Evolutionary conservation across 2,888 invertebrate genomes (phyloP).

Genomic region (Aporophyla nigra): DNA sequence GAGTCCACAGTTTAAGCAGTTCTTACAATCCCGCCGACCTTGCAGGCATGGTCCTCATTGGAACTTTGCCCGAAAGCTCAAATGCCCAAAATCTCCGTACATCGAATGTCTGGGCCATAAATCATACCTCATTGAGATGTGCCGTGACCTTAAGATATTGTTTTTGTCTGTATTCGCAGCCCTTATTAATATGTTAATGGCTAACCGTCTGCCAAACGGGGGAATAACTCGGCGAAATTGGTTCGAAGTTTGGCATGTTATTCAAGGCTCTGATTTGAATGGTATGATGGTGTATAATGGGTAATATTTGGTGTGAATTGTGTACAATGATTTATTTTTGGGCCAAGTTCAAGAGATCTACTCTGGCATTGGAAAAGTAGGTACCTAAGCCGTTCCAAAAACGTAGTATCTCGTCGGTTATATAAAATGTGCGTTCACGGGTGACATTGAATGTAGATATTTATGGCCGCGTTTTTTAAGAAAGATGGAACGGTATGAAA

Average conservation of each 20-base stretch:
- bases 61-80: slow-evolving; percentile 67
- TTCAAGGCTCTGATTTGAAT: slow-evolving; percentile 47
- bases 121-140: slow-evolving; percentile 56
- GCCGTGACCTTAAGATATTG: slow-evolving; percentile 56
- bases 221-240: slow-evolving; percentile 56
- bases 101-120: slow-evolving; percentile 51
- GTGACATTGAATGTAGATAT: slow-evolving; percentile 34
- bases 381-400: not conserved
- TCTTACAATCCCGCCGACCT: slow-evolving; percentile 29
- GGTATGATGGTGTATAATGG: slow-evolving; percentile 11
- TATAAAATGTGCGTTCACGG: slow-evolving; percentile 26
- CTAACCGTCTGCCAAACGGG: slow-evolving; percentile 41
- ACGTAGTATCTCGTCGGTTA: slow-evolving; percentile 4
- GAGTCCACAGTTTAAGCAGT: slow-evolving; percentile 26
- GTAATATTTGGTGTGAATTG: slow-evolving; percentile 26
- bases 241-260: slow-evolving; percentile 45
- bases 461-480: slow-evolving; percentile 8
- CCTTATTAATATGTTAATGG: slow-evolving; percentile 63
- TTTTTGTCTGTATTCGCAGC: slow-evolving; percentile 56
- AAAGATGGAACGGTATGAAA: slow-evolving; percentile 25
- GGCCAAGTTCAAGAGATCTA: slow-evolving; percentile 18
- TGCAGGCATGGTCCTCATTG: slow-evolving; percentile 47
- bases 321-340: slow-evolving; percentile 13
- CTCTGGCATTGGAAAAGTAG: not conserved
- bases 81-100: slow-evolving; percentile 47